Base-by-base conservation (phyloP, 2,797 vertebrate genomes). In the Microtus obscurus region DNA sequence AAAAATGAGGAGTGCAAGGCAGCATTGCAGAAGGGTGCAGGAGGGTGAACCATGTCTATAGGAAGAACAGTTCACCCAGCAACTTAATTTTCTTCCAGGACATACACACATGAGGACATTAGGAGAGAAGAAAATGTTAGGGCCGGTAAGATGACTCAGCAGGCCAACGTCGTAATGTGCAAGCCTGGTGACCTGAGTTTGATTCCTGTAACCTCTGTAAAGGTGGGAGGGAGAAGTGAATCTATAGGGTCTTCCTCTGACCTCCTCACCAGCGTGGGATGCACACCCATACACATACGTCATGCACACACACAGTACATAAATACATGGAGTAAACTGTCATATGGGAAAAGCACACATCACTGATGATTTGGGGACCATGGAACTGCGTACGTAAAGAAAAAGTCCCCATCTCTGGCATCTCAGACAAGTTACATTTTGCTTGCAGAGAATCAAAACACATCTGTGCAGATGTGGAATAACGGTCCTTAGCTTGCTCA, bases 371-470 rank as follows among this genome's bases (percentile, higher is more conserved):
- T 81, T 71, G 63, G 80, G 83, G 56, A 91, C 90, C 27, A 91
- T 40, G 92, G 83, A 91, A 94, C 87, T 91, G 94, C 79, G 85
- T 85, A 94, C 94, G 93, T 59, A 95, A 90, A 90, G 63, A 85
- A 93, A 71, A 69, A 92, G 10, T 40, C 34, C 6, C 34, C 61
- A 2, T 56, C 88, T 95, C 23, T 77, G 77, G 87, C 76, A 85
- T 77, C 83, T 17, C 63, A 21, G 76, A 65, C 23, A 79, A 63
- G 96, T 91, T 29, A 83, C 69, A 51, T 43, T 34, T 92, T 69
- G 31, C 13, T 87, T 91, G 79, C 53, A 51, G 51, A 89, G 71
- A 96, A 90, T 25, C n/a, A 56, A 65, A 96, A 90, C n/a, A 74
- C 19, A 63, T 65, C 73, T 37, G 13, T 77, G 48, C 5, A 0